These are phyloP conservation scores for Plectropomus leopardus DNA, from an alignment of 2,113 vertebrate genomes.

Conservation along the genomic window DNA sequence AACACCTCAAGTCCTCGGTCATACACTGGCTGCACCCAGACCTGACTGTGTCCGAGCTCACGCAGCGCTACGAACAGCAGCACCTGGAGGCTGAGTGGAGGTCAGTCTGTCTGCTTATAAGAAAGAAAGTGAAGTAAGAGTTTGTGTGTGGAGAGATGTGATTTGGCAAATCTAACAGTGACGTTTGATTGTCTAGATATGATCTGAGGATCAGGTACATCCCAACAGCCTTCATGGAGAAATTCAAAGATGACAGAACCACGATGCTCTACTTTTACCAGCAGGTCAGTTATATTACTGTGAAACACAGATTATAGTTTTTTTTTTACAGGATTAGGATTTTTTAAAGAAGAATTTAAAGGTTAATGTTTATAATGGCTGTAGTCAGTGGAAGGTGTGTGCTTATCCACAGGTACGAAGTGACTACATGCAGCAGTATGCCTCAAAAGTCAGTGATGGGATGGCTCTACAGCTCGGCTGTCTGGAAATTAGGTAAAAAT, in stretches of 20 bases:
- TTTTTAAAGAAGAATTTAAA: no score
- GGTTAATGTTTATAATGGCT: background rate
- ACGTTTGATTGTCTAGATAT: conserved; percentile 84
- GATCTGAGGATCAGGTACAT: conserved; percentile 94
- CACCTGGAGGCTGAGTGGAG: conserved; percentile 97
- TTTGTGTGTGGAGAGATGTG: no score
- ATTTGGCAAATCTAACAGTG: background rate
- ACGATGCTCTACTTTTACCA: conserved; percentile 95
- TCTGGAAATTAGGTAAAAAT: conserved; percentile 90
- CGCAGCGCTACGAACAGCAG: conserved; percentile 91
- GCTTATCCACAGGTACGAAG: conserved; percentile 87
- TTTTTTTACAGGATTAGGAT: background rate
- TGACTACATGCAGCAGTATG: conserved; percentile 93
- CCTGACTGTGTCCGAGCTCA: conserved; percentile 89
- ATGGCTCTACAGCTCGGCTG: conserved; percentile 96
- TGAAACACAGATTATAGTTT: no score
- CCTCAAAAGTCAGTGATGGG: conserved; percentile 94
- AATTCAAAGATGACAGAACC: conserved; percentile 91
- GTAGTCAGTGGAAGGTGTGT: background rate
- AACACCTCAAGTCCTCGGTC: conserved; percentile 94
- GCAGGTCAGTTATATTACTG: conserved; percentile 84
- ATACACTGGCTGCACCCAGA: conserved; percentile 93
- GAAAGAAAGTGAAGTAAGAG: background rate
- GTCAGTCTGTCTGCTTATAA: no score
- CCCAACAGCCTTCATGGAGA: conserved; percentile 89